Conservation (phyloP, 1,140 invertebrate species). For the Drosophila hydei region DNA sequence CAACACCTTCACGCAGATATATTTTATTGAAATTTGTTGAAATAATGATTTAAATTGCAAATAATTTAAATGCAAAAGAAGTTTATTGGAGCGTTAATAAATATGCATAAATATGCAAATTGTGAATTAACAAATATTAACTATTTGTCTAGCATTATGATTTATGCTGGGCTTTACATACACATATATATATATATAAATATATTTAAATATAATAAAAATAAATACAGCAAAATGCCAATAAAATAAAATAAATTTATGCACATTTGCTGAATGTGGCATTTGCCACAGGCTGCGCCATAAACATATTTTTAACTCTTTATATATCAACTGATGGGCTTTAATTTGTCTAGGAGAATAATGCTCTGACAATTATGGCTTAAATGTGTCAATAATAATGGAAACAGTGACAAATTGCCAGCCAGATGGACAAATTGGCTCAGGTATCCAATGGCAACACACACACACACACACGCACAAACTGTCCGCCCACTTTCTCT, state of each 20-base stretch:
- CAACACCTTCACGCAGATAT: conserved; percentile 5
- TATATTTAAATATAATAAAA: conserved; percentile 12
- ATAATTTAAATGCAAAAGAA: not conserved
- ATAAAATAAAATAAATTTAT: conserved; percentile 46
- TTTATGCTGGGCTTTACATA: conserved; percentile 33
- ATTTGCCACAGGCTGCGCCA: not conserved
- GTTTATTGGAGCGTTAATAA: conserved; percentile 27
- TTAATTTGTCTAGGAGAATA: conserved; percentile 75
- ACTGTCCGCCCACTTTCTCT: not conserved
- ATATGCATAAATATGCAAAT: conserved; percentile 63
- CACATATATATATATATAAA: conserved; percentile 27
- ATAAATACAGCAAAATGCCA: conserved; percentile 38
- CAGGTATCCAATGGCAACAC: conserved; percentile 34
- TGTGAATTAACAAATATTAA: conserved; percentile 69
- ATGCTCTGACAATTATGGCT: conserved; percentile 78
- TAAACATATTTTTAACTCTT: conserved; percentile 58
- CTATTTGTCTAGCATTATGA: conserved; percentile 67
- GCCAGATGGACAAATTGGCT: conserved; percentile 27
- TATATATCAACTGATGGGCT: conserved; percentile 74
- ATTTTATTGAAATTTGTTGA: conserved; percentile 13
- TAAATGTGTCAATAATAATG: conserved; percentile 77
- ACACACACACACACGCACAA: not conserved
- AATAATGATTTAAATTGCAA: conserved; percentile 36
- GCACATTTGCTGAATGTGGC: not conserved
- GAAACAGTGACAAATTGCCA: conserved; percentile 67